phyloP scores from a whole-genome alignment of 2,888 invertebrate species.

The Rutpela maculata region DNA sequence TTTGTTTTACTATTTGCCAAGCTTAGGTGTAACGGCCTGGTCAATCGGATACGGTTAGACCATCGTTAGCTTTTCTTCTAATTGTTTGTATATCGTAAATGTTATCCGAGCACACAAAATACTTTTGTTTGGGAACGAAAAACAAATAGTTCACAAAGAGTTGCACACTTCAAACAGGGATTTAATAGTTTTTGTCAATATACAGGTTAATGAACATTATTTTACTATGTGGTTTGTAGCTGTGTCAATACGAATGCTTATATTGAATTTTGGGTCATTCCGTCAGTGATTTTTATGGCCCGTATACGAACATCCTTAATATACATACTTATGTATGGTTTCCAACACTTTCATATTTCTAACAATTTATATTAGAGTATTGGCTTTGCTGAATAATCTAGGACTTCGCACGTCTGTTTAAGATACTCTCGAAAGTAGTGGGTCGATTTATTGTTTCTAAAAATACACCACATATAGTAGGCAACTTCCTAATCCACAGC shows the following conservation, averaged over 20 bases:
- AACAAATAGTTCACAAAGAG: constrained; percentile 35
- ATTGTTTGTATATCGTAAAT: constrained; percentile 38
- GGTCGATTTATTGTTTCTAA: too few species aligned
- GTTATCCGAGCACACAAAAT: constrained; percentile 34
- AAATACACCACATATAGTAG: too few species aligned
- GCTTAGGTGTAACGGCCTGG: constrained; percentile 37
- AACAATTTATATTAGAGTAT: too few species aligned
- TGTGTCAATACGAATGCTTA: neutral
- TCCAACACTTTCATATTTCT: too few species aligned
- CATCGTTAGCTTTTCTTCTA: constrained; percentile 35
- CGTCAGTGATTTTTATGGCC: too few species aligned
- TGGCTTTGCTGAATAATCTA: too few species aligned
- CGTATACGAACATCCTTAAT: too few species aligned
- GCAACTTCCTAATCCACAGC: too few species aligned
- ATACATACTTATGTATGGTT: too few species aligned
- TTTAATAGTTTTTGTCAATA: constrained; percentile 42
- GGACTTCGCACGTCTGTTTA: too few species aligned
- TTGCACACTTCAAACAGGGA: constrained; percentile 41
- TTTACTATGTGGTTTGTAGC: neutral
- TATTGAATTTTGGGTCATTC: neutral
- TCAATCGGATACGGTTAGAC: constrained; percentile 37
- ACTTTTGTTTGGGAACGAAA: constrained; percentile 34
- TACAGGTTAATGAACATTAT: constrained; percentile 40
- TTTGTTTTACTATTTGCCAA: constrained; percentile 35
- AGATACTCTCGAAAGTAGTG: too few species aligned